Conservation (phyloP, 1,140 invertebrate species). For the Agraylea sexmaculata region DNA sequence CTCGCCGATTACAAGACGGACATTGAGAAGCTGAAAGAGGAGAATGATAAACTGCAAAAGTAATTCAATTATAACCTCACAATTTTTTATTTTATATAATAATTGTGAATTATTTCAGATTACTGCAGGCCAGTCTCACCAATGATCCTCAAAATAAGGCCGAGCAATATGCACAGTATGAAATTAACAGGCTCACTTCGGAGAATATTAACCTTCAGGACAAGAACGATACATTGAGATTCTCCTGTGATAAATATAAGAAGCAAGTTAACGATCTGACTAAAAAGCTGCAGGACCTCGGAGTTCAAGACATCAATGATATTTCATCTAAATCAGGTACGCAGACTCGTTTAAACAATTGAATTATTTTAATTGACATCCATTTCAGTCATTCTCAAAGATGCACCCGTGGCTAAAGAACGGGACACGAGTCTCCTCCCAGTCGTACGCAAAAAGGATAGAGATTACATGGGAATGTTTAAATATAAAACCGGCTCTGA, state of each 20-base stretch:
- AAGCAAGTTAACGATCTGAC: slow-evolving; percentile 61
- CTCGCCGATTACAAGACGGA: slow-evolving; percentile 63
- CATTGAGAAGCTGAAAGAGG: slow-evolving; percentile 64
- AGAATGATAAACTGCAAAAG: slow-evolving; percentile 73
- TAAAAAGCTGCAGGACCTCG: slow-evolving; percentile 57
- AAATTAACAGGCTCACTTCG: slow-evolving; percentile 64
- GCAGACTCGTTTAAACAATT: not conserved
- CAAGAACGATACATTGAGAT: slow-evolving; percentile 57
- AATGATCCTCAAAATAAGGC: slow-evolving; percentile 56
- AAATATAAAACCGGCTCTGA: slow-evolving; percentile 79
- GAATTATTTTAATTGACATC: not conserved
- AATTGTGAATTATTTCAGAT: slow-evolving; percentile 27
- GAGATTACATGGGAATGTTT: slow-evolving; percentile 82
- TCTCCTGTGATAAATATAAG: slow-evolving; percentile 63
- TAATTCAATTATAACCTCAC: slow-evolving; percentile 27
- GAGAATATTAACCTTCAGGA: slow-evolving; percentile 71
- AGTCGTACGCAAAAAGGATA: slow-evolving; percentile 60
- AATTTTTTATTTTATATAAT: slow-evolving; percentile 4
- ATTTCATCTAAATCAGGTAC: slow-evolving; percentile 17
- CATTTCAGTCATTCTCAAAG: not conserved
- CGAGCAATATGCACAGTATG: slow-evolving; percentile 71
- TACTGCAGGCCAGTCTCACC: slow-evolving; percentile 58
- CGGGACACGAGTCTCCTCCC: slow-evolving; percentile 25
- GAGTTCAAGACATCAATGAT: slow-evolving; percentile 35
- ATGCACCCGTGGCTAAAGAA: slow-evolving; percentile 9